phyloP scores from a whole-genome alignment of 2,888 invertebrate genomes.

The Chrysolina americana region DNA sequence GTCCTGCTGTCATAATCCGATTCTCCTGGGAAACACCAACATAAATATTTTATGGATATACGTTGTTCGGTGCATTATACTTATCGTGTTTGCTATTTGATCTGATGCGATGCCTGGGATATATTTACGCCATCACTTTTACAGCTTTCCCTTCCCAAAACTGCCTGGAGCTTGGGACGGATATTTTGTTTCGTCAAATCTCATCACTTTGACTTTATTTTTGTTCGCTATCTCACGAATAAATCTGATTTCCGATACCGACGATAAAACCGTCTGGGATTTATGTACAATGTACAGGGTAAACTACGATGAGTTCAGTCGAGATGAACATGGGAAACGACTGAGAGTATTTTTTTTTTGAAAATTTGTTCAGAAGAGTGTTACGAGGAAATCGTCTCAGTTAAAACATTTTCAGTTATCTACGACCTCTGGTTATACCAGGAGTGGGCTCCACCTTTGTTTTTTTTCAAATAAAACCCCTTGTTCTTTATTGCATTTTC shows the following conservation, averaged over 20 bases:
- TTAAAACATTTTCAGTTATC: too few relatives aligned
- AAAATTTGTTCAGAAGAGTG: too few relatives aligned
- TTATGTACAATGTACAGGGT: not conserved
- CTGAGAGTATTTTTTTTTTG: too few relatives aligned
- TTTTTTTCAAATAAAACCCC: too few relatives aligned
- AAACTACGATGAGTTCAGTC: too few relatives aligned
- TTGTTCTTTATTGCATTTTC: too few relatives aligned
- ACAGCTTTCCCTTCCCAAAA: constrained; percentile 23
- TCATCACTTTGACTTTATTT: constrained; percentile 9
- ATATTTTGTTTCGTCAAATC: constrained; percentile 23
- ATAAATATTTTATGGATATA: constrained; percentile 71
- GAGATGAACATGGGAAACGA: too few relatives aligned
- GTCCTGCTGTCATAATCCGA: constrained; percentile 68
- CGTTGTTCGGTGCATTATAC: constrained; percentile 70
- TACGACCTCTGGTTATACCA: too few relatives aligned
- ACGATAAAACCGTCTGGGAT: constrained; percentile 2
- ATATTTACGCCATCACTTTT: constrained; percentile 44
- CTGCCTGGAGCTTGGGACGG: not conserved
- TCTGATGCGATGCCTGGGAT: constrained; percentile 63
- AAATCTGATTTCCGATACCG: not conserved
- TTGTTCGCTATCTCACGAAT: not conserved
- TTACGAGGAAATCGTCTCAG: too few relatives aligned
- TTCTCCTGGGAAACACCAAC: constrained; percentile 65
- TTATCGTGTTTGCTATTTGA: constrained; percentile 69
- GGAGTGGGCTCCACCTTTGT: too few relatives aligned